Evolutionary conservation across 2,888 invertebrate genomes (phyloP), one percentile per base, ranked within the genome.

Genomic region (Philaethria dido): DNA sequence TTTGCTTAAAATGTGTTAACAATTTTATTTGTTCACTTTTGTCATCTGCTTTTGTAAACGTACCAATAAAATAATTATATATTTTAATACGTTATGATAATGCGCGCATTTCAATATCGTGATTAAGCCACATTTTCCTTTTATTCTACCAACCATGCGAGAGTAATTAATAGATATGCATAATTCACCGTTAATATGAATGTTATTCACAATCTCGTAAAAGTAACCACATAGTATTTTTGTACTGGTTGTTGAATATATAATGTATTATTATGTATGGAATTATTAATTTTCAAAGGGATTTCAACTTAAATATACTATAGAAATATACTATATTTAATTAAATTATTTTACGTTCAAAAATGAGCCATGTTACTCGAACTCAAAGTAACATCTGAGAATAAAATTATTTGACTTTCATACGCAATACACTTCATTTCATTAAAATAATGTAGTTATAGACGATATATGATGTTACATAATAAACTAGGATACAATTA

Each of bases 111-210:
- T 60, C 60, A 60, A 60, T 60, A 60, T 33, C 25, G 18, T 60
- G 29, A 60, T 60, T 60, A 60, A 60, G 33, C 60, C 61, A 61
- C 61, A 66, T 66, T 66, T 54, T 36, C 61, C 54, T 61, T 52
- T 61, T 54, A 52, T 65, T 66, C 47, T 55, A 54, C 52, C 39
- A 66, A 45, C 57, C 4, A 50, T 22, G 45, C 54, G 20, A 45
- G 60, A 66, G 59, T 60, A 60, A 60, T 60, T 60, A 60, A 60
- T 60, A 60, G 44, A 25, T 29, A 59, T 45, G 45, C 29, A 60
- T 60, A 44, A 45, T 60, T 60, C 45, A 45, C 57, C n/a, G 57
- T 42, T 29, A 45, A 60, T 60, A 45, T 29, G 45, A 45, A 60
- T 60, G 45, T 60, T 57, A 14, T 60, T 60, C 18, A 45, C 29